A percentile compares a stretch with the other conserved stretches of the same genome.
phyloP scores from a whole-genome alignment of 2,888 invertebrate genomes.

The Galeruca laticollis region DNA sequence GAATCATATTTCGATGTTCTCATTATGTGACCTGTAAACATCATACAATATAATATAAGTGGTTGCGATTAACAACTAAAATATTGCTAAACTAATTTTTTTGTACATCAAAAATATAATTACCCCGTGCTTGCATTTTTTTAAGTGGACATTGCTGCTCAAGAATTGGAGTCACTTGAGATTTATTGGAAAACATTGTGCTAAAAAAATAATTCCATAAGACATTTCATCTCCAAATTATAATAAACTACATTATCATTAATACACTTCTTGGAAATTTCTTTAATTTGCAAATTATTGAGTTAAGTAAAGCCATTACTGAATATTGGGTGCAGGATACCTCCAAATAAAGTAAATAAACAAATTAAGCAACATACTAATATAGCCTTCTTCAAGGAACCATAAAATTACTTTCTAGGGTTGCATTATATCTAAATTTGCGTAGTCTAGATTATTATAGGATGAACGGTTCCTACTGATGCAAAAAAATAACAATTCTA shows the following conservation, averaged over 20 bases:
- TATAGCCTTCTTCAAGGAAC: background rate
- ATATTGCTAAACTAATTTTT: background rate
- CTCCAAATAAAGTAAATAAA: no score
- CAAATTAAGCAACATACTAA: background rate
- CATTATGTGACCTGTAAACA: slow-evolving; percentile 24
- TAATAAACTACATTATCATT: background rate
- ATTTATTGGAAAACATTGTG: background rate
- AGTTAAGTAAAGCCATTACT: background rate
- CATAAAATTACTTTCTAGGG: background rate
- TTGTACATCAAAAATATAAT: background rate
- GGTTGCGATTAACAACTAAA: no score
- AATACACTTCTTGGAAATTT: no score
- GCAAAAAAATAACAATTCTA: background rate
- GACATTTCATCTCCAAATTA: background rate
- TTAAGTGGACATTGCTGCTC: background rate
- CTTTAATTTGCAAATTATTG: background rate
- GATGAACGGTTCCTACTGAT: background rate
- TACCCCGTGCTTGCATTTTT: background rate
- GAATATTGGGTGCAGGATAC: background rate
- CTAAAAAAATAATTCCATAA: background rate
- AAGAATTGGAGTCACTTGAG: background rate
- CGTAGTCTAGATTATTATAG: background rate
- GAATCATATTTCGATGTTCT: slow-evolving; percentile 21
- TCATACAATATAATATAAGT: background rate
- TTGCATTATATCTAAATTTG: background rate